Conservation (phyloP, 2,888 invertebrate genomes). For the Stegophylla sp. region DNA sequence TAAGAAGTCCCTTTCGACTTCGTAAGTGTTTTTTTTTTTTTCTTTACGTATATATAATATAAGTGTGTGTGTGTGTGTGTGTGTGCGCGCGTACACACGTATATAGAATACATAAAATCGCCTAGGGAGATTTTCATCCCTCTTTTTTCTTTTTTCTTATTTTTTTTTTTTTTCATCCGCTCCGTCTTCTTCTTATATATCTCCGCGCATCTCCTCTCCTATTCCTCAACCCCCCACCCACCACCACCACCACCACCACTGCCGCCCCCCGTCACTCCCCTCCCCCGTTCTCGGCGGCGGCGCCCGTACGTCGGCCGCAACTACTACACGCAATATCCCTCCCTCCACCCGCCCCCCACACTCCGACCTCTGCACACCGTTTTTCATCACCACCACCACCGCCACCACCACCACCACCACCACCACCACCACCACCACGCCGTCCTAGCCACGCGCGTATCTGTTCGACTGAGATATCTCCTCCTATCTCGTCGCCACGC, state of each 20-base stretch:
- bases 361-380: too few relatives aligned
- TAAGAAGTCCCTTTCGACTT: slow-evolving; percentile 58
- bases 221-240: neutral
- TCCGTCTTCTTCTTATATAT: neutral
- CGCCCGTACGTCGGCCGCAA: neutral
- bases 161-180: neutral
- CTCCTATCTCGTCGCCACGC: slow-evolving; percentile 38
- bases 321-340: slow-evolving; percentile 20
- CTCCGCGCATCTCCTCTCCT: too few relatives aligned
- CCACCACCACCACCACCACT: too few relatives aligned
- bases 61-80: too few relatives aligned
- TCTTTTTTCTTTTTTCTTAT: slow-evolving; percentile 1
- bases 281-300: neutral
- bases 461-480: slow-evolving; percentile 57
- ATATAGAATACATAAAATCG: slow-evolving; percentile 54
- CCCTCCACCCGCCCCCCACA: neutral
- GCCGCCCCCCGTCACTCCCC: too few relatives aligned
- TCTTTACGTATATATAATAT: neutral
- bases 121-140: slow-evolving; percentile 57
- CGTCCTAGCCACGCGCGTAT: too few relatives aligned
- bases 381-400: too few relatives aligned
- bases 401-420: too few relatives aligned
- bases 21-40: slow-evolving; percentile 58
- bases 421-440: too few relatives aligned
- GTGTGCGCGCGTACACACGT: slow-evolving; percentile 8